These are phyloP conservation scores for Drosophila azteca DNA, from an alignment of 1,140 invertebrate species.

Conservation along the genomic window DNA sequence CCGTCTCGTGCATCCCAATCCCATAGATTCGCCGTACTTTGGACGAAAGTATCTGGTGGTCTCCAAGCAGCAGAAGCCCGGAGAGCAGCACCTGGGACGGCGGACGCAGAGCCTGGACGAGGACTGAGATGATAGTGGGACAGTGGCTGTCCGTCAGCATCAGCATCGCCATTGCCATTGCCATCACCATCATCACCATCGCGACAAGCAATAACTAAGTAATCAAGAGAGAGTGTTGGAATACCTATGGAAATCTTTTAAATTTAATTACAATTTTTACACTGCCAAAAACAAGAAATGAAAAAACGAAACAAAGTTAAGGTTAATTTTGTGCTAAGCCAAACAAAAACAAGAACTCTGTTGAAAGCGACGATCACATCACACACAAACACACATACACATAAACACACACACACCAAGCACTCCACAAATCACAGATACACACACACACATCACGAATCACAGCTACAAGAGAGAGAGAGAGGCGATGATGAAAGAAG, in stretches of 20 bases:
- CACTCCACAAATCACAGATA: conserved; percentile 32
- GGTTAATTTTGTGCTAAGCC: conserved; percentile 71
- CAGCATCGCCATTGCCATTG: conserved; percentile 12
- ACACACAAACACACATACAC: neutral
- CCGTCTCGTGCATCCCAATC: conserved; percentile 19
- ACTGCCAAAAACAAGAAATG: conserved; percentile 70
- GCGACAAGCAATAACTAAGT: conserved; percentile 66
- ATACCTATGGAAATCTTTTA: conserved; percentile 15
- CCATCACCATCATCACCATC: conserved; percentile 11
- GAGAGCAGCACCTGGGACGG: conserved; percentile 22
- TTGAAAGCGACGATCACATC: conserved; percentile 44
- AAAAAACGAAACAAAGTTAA: conserved; percentile 24
- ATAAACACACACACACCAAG: neutral
- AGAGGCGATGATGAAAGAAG: conserved; percentile 34
- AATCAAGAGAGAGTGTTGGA: conserved; percentile 21
- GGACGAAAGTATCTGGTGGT: conserved; percentile 79
- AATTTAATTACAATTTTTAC: conserved; percentile 73
- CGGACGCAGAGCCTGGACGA: conserved; percentile 77
- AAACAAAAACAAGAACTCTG: conserved; percentile 47
- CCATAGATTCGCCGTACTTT: conserved; percentile 79
- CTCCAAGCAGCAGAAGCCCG: conserved; percentile 45
- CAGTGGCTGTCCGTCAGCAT: conserved; percentile 4
- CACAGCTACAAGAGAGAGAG: conserved; percentile 43
- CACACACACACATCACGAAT: conserved; percentile 17
- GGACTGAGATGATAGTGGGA: conserved; percentile 39